phyloP scores from a whole-genome alignment of 2,797 vertebrate species.

The Simalia tracyae region DNA sequence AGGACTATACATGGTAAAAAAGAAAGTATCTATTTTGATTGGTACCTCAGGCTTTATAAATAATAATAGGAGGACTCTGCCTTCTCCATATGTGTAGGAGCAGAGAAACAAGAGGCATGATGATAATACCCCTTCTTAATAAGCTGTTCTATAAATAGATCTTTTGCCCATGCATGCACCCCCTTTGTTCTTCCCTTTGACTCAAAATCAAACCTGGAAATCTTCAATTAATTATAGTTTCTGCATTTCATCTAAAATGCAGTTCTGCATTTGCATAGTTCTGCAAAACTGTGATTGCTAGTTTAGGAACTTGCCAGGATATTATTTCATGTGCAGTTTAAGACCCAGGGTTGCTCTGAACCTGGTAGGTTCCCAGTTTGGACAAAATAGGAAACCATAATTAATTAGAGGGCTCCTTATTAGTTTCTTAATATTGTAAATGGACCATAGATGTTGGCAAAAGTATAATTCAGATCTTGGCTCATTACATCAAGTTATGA shows the following conservation, averaged over 20 bases:
- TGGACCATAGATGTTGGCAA: too few species aligned
- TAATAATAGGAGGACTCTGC: not conserved
- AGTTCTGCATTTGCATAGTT: too few species aligned
- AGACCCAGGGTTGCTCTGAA: not conserved
- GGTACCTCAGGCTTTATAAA: not conserved
- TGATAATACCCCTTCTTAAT: not conserved
- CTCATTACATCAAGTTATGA: not conserved
- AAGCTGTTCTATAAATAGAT: not conserved
- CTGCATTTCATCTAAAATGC: not conserved
- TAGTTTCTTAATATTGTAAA: not conserved
- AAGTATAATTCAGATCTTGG: not conserved
- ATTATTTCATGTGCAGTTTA: not conserved
- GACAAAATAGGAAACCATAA: not conserved
- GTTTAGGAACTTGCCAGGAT: not conserved
- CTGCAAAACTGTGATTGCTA: not conserved
- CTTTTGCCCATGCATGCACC: not conserved
- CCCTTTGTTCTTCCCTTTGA: not conserved
- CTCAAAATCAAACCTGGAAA: not conserved
- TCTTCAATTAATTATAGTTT: not conserved
- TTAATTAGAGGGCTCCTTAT: not conserved
- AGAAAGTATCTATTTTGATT: not conserved
- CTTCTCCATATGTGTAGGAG: not conserved
- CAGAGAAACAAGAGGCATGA: not conserved
- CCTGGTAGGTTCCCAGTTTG: not conserved
- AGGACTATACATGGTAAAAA: not conserved